Evolutionary conservation across 2,797 vertebrate genomes (phyloP).

Genomic region (Melanotaenia parkinsoni): DNA sequence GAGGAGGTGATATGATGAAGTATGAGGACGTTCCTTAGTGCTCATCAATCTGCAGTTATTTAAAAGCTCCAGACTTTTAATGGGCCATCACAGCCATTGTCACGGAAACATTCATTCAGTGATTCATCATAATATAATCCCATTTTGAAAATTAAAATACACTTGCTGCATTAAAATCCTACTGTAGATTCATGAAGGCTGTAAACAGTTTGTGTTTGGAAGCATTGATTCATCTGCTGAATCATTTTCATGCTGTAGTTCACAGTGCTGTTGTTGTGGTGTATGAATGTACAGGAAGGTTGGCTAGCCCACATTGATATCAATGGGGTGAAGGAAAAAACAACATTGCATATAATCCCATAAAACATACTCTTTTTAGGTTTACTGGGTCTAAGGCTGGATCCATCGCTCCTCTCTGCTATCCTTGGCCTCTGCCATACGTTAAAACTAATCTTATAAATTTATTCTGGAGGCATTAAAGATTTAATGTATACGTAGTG

Average conservation of each 20-base stretch:
- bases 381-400: neutral
- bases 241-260: neutral
- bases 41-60: neutral
- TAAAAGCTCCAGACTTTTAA: neutral
- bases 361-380: neutral
- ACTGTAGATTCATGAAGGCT: neutral
- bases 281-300: neutral
- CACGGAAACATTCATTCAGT: neutral
- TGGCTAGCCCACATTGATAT: too few species aligned
- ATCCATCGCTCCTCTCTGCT: neutral
- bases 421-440: neutral
- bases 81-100: neutral
- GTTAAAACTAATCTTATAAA: neutral
- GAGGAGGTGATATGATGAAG: neutral
- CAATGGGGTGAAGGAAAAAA: too few species aligned
- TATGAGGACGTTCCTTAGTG: too few species aligned
- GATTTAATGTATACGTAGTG: neutral
- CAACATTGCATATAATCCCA: neutral
- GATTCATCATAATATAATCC: neutral
- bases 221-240: neutral
- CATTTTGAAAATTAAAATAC: neutral
- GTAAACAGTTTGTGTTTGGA: neutral
- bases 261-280: neutral
- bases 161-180: neutral
- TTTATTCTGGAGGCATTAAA: too few species aligned